Percentiles rank a stretch among this genome's conserved stretches.
Conservation (phyloP, 2,888 invertebrate species). For the Pedicia rivosa region DNA sequence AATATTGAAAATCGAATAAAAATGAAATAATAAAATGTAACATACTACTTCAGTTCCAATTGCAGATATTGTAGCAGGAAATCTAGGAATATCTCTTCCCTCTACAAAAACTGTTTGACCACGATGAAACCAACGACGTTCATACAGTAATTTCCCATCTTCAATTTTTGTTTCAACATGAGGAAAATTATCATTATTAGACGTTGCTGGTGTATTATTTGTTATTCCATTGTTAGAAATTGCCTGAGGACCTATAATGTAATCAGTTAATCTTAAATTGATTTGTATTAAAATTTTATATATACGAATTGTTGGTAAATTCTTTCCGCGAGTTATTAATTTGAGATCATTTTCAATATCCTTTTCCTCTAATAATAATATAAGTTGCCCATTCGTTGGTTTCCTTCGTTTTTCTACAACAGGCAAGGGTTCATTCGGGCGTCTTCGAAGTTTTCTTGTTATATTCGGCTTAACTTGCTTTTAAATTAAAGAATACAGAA, state of each 20-base stretch:
- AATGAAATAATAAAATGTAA: neutral
- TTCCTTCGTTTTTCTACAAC: constrained; percentile 75
- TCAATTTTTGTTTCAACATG: constrained; percentile 75
- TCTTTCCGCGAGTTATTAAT: constrained; percentile 49
- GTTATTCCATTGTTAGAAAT: neutral
- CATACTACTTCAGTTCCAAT: constrained; percentile 79
- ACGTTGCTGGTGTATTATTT: neutral
- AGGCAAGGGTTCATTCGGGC: constrained; percentile 89
- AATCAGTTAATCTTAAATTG: no score
- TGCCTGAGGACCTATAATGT: neutral
- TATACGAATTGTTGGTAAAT: constrained; percentile 35
- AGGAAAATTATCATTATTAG: constrained; percentile 19
- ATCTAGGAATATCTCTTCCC: constrained; percentile 69
- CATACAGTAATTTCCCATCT: constrained; percentile 86
- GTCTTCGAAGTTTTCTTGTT: constrained; percentile 77
- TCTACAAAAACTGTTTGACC: constrained; percentile 87
- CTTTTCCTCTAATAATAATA: constrained; percentile 76
- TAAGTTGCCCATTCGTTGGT: constrained; percentile 67
- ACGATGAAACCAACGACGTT: constrained; percentile 88
- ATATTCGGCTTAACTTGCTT: constrained; percentile 95
- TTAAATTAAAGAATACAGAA: constrained; percentile 23
- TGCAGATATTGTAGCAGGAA: constrained; percentile 78
- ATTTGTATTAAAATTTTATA: neutral
- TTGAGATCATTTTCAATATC: constrained; percentile 79
- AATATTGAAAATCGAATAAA: neutral